These are phyloP conservation scores for Zeus faber DNA, from an alignment of 2,113 vertebrate genomes.

Conservation along the genomic window DNA sequence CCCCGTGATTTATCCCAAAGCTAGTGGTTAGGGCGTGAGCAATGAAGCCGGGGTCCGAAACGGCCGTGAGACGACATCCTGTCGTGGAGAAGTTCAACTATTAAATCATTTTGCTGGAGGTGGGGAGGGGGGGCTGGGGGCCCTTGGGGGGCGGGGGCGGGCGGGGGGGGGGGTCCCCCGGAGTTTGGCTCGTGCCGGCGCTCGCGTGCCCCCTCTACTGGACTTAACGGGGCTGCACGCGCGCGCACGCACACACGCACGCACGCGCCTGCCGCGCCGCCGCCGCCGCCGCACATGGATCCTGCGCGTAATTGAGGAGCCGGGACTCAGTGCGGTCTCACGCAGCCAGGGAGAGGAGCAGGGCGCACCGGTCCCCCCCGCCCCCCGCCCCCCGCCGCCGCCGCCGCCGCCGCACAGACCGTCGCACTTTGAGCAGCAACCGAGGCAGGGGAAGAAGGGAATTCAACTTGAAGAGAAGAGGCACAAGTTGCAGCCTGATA, in stretches of 20 bases:
- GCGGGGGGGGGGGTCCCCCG: conserved; percentile 24
- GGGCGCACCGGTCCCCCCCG: conserved; percentile 23
- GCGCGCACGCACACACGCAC: conserved; percentile 18
- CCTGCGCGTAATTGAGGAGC: conserved; percentile 65
- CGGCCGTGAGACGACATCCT: too few species aligned
- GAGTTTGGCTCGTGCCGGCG: conserved; percentile 2
- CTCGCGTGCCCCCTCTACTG: conserved; percentile 64
- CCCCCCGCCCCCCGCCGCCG: too few species aligned
- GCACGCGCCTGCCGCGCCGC: conserved; percentile 42
- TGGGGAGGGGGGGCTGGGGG: background rate
- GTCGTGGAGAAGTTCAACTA: too few species aligned
- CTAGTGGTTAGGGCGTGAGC: too few species aligned
- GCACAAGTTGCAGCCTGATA: conserved; percentile 59
- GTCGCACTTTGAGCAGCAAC: too few species aligned
- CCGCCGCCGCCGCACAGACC: too few species aligned
- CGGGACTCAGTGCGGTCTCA: conserved; percentile 55
- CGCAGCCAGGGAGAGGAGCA: background rate
- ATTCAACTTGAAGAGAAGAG: conserved; percentile 49
- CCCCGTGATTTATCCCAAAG: too few species aligned
- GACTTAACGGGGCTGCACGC: conserved; percentile 29
- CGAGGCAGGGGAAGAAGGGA: too few species aligned
- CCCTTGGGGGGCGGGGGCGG: too few species aligned
- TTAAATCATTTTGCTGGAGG: too few species aligned
- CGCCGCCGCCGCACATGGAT: too few species aligned
- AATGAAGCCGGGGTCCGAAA: too few species aligned